Evolutionary conservation across 2,113 vertebrate genomes (phyloP).

Genomic region (Hydropotes inermis): DNA sequence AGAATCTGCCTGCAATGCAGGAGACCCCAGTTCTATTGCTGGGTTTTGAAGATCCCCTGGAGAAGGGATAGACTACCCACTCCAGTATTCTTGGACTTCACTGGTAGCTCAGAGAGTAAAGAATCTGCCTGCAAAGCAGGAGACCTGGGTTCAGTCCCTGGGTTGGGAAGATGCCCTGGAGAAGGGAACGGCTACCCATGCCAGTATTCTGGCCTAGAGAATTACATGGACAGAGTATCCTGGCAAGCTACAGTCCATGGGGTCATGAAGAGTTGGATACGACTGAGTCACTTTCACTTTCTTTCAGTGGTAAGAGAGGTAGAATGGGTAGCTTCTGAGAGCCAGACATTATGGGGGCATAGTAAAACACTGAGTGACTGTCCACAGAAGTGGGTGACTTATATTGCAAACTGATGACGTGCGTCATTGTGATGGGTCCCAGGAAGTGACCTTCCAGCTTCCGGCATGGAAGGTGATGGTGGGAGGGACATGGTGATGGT

Average conservation of each 20-base stretch:
- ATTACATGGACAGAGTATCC: neutral
- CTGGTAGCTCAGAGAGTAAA: neutral
- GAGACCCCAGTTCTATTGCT: neutral
- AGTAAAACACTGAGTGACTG: neutral
- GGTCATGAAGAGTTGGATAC: neutral
- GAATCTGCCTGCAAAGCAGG: neutral
- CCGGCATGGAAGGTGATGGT: neutral
- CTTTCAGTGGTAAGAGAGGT: neutral
- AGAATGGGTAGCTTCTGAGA: neutral
- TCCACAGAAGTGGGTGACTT: neutral
- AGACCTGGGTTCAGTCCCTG: neutral
- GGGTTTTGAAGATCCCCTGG: neutral
- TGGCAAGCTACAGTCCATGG: neutral
- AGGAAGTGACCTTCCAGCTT: neutral
- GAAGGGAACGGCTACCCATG: neutral
- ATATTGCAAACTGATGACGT: neutral
- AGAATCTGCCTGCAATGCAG: neutral
- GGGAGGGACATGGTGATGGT: neutral
- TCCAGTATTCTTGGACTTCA: neutral
- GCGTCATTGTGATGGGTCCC: neutral
- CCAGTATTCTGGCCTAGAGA: neutral
- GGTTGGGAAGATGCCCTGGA: neutral
- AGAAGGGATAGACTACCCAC: neutral
- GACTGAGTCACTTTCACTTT: neutral
- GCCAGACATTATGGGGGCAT: neutral